Conservation (phyloP, 2,113 vertebrate species). For the Corapipo altera region DNA sequence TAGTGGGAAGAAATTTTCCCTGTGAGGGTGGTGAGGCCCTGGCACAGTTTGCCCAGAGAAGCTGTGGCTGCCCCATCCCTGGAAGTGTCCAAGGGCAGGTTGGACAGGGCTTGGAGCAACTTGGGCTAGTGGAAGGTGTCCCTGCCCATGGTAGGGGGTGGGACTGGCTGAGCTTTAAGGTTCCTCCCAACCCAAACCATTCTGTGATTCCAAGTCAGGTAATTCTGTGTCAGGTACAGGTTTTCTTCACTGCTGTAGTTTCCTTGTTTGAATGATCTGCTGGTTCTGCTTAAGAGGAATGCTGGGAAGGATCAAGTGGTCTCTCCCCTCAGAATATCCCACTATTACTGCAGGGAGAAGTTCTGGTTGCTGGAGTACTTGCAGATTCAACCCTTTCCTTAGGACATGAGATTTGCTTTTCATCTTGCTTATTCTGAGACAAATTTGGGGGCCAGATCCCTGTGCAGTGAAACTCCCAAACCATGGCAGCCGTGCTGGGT, state of each 20-base stretch:
- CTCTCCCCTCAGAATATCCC: neutral
- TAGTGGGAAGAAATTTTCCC: accelerated
- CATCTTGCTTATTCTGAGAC: neutral
- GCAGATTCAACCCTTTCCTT: neutral
- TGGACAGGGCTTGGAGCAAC: neutral
- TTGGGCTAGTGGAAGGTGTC: neutral
- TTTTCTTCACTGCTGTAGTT: slow-evolving; percentile 73
- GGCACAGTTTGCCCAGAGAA: accelerated
- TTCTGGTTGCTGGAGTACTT: accelerated
- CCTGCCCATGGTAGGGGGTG: neutral
- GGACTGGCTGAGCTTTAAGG: accelerated
- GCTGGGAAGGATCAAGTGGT: neutral
- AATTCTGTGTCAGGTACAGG: slow-evolving; percentile 68
- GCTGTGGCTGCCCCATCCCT: neutral
- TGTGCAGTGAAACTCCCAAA: accelerated
- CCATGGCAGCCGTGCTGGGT: accelerated
- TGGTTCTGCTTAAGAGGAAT: slow-evolving; percentile 36
- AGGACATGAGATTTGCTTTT: neutral
- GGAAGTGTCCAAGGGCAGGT: accelerated
- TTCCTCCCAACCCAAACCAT: accelerated
- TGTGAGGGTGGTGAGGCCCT: accelerated
- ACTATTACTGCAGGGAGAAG: neutral
- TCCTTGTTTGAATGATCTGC: slow-evolving; percentile 69
- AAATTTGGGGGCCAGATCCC: neutral
- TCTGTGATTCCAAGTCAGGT: neutral